Percentiles rank a stretch among this genome's conserved stretches.
Conservation (phyloP, 2,888 invertebrate species). For the Noctuana brunneofusca region DNA sequence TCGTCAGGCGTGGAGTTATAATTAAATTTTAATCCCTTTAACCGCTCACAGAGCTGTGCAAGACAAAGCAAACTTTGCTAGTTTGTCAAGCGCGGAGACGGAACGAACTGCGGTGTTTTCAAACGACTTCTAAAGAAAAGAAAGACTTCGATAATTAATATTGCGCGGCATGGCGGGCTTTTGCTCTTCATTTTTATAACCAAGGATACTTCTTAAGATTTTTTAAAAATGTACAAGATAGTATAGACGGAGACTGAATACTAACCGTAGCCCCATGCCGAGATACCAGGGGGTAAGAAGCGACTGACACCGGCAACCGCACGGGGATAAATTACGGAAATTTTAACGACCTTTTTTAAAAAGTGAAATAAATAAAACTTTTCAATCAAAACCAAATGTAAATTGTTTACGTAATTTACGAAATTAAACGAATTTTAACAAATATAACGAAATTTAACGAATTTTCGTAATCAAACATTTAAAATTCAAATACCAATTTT, state of each 20-base stretch:
- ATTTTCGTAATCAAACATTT: too few species aligned
- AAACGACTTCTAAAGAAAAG: conserved; percentile 26
- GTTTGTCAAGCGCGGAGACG: conserved; percentile 32
- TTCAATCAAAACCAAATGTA: too few species aligned
- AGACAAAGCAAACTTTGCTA: conserved; percentile 35
- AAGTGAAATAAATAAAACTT: too few species aligned
- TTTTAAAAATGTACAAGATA: neutral
- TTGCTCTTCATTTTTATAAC: conserved; percentile 3
- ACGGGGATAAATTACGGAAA: too few species aligned
- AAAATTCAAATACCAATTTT: neutral
- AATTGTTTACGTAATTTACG: too few species aligned
- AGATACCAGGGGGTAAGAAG: too few species aligned
- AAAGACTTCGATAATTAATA: conserved; percentile 15
- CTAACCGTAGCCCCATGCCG: too few species aligned
- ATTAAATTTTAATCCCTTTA: conserved; percentile 45
- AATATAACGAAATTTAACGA: too few species aligned
- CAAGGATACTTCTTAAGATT: neutral
- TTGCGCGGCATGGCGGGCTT: conserved; percentile 20
- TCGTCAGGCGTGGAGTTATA: conserved; percentile 38
- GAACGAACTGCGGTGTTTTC: conserved; percentile 21
- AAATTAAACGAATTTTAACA: too few species aligned
- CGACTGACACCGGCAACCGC: too few species aligned
- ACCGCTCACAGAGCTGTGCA: conserved; percentile 15
- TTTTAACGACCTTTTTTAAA: too few species aligned
- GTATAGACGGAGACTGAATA: too few species aligned